phyloP scores from a whole-genome alignment of 1,140 invertebrate species.

The Adoxophyes honmai region DNA sequence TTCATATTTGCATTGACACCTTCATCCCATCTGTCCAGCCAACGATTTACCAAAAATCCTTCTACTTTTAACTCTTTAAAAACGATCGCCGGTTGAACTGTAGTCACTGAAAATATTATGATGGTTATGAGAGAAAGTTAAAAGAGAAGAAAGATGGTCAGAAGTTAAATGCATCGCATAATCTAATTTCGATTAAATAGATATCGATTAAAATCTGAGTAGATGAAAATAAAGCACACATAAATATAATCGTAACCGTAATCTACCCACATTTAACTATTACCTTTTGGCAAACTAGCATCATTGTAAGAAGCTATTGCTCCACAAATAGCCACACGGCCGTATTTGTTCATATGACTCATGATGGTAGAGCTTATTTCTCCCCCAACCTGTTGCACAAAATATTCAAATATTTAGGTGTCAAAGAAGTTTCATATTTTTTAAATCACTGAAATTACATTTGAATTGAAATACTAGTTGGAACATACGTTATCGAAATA shows the following conservation, averaged over 20 bases:
- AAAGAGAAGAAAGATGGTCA: too few relatives aligned
- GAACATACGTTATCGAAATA: constrained; percentile 85
- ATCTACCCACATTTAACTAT: not conserved
- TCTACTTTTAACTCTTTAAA: constrained; percentile 80
- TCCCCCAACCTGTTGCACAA: constrained; percentile 79
- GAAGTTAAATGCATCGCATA: too few relatives aligned
- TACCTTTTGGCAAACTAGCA: constrained; percentile 53
- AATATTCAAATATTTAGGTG: constrained; percentile 9
- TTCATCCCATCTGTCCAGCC: constrained; percentile 78
- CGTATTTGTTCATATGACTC: constrained; percentile 80
- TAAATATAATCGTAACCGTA: too few relatives aligned
- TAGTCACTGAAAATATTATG: constrained; percentile 43
- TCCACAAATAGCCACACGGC: constrained; percentile 81
- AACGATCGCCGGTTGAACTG: constrained; percentile 62
- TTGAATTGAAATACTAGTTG: not conserved
- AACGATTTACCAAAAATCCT: constrained; percentile 81
- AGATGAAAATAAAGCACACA: too few relatives aligned
- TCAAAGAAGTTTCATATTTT: too few relatives aligned
- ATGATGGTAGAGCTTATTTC: constrained; percentile 80
- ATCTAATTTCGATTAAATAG: too few relatives aligned
- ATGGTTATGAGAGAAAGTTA: too few relatives aligned
- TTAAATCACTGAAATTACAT: too few relatives aligned
- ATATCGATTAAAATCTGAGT: too few relatives aligned
- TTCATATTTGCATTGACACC: constrained; percentile 78
- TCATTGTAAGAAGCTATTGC: constrained; percentile 81